These are phyloP conservation scores for Paradisaea rubra DNA, from an alignment of 2,113 vertebrate genomes.

Conservation along the genomic window DNA sequence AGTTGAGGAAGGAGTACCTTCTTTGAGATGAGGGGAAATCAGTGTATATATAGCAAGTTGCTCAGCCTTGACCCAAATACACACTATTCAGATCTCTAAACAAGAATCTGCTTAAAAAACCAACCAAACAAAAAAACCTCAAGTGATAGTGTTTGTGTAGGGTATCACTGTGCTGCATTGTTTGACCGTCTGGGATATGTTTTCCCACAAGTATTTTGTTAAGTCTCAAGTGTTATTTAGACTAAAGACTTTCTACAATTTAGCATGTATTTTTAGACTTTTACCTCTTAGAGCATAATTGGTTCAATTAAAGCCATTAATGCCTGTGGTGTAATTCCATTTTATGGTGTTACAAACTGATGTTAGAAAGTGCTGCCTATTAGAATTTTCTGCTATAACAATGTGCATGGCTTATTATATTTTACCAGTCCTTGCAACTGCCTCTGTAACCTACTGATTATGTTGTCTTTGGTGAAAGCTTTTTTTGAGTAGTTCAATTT, in stretches of 20 bases:
- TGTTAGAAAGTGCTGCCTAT: neutral
- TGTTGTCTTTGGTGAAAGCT: neutral
- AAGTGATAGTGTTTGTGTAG: neutral
- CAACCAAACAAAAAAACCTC: neutral
- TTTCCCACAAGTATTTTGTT: conserved; percentile 29
- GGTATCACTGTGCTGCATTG: neutral
- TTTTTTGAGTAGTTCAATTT: neutral
- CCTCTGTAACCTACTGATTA: neutral
- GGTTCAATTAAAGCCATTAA: conserved; percentile 47
- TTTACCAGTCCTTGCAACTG: neutral
- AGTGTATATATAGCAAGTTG: neutral
- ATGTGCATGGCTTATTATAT: neutral
- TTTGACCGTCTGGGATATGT: conserved; percentile 7
- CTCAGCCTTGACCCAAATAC: neutral
- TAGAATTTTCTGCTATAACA: neutral
- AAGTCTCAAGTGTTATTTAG: conserved; percentile 22
- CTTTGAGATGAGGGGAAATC: neutral
- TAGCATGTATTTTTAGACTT: conserved; percentile 30
- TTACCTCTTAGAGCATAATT: conserved; percentile 18
- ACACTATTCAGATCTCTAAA: neutral
- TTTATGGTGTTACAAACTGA: conserved; percentile 13
- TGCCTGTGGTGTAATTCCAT: conserved; percentile 36
- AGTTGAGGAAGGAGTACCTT: neutral
- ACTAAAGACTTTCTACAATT: neutral
- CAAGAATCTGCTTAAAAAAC: neutral